These are phyloP conservation scores for Caenorhabditis macrosperma DNA, from an alignment of 2,888 invertebrate species.

Conservation along the genomic window DNA sequence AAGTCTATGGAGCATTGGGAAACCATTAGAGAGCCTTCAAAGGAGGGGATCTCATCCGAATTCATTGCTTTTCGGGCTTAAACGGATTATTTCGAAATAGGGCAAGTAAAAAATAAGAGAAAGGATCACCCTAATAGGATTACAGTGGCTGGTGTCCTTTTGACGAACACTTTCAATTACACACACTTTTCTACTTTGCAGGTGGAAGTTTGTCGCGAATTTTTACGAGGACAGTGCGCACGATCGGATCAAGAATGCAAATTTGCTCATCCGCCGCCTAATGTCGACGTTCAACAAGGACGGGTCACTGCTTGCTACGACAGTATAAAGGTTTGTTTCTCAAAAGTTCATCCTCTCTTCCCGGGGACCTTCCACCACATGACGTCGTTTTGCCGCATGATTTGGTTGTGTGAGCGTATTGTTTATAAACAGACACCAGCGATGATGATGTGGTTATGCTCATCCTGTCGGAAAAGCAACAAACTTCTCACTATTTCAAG, in stretches of 20 bases:
- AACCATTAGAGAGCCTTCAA: constrained; percentile 16
- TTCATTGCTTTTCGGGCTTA: constrained; percentile 20
- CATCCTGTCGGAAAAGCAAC: constrained; percentile 31
- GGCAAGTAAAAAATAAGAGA: neutral
- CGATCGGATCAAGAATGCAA: constrained; percentile 99
- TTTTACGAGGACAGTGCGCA: constrained; percentile 99
- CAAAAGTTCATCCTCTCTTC: neutral
- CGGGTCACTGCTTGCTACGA: constrained; percentile 99
- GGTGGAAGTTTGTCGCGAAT: constrained; percentile 96
- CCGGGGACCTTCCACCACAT: constrained; percentile 13
- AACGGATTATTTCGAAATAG: constrained; percentile 34
- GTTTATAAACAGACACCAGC: constrained; percentile 36
- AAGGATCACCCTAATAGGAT: constrained; percentile 37
- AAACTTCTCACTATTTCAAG: neutral
- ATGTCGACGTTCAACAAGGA: constrained; percentile 99
- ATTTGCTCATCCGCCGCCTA: constrained; percentile 98
- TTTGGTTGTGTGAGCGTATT: constrained; percentile 47
- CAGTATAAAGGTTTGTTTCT: constrained; percentile 94
- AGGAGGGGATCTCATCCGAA: neutral
- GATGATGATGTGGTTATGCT: constrained; percentile 36
- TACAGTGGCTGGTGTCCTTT: constrained; percentile 30
- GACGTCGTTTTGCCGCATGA: neutral
- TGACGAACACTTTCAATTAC: constrained; percentile 26
- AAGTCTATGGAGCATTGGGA: constrained; percentile 41
- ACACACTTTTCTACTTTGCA: constrained; percentile 46